Conservation (phyloP, 2,888 invertebrate genomes). For the Camponotus fellah region DNA sequence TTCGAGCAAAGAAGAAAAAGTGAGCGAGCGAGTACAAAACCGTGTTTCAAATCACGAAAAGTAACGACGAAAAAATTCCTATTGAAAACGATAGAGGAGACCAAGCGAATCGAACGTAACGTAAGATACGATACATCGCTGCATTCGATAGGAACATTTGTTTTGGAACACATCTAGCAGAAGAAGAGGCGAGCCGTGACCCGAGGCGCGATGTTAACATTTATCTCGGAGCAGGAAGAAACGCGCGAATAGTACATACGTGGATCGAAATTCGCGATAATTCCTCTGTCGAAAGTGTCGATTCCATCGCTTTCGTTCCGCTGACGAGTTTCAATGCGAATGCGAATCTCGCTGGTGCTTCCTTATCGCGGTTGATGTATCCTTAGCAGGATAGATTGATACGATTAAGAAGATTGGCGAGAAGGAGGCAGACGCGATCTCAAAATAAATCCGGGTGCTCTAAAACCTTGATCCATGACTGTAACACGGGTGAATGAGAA, state of each 20-base stretch:
- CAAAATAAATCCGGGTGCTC: not conserved
- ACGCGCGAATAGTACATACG: constrained; percentile 9
- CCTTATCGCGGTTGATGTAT: constrained; percentile 13
- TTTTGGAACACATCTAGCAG: constrained; percentile 40
- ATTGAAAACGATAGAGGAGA: not conserved
- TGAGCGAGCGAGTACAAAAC: not conserved
- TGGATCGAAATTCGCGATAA: constrained; percentile 47
- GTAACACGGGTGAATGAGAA: not conserved
- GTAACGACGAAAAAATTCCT: constrained; percentile 32
- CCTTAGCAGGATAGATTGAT: constrained; percentile 1
- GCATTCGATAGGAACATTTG: constrained; percentile 46
- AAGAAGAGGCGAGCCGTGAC: constrained; percentile 43
- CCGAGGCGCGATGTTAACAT: constrained; percentile 41
- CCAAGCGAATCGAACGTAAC: constrained; percentile 1
- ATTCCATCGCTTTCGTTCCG: constrained; percentile 40
- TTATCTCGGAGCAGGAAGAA: constrained; percentile 36
- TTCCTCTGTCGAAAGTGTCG: constrained; percentile 32
- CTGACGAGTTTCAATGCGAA: constrained; percentile 14
- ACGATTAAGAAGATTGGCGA: not conserved
- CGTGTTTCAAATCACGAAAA: not conserved
- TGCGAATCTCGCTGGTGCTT: constrained; percentile 17
- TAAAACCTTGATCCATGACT: constrained; percentile 12
- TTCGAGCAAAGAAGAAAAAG: not conserved
- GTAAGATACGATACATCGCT: constrained; percentile 37
- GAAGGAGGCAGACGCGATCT: not conserved